phyloP scores from a whole-genome alignment of 2,888 invertebrate species.

The Drosophila neotestacea region DNA sequence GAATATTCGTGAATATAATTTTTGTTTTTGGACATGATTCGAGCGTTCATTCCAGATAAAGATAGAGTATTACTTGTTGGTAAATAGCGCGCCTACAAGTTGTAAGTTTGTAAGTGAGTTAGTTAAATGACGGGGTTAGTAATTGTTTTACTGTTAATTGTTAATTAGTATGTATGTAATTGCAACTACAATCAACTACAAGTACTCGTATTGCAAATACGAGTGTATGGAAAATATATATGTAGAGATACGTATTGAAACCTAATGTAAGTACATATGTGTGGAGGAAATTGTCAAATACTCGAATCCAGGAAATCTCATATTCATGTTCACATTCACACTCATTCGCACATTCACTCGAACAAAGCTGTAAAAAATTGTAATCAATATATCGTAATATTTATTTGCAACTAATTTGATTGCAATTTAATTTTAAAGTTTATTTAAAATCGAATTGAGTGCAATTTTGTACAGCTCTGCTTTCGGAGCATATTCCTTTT shows the following conservation, averaged over 20 bases:
- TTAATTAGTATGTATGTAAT: conserved; percentile 31
- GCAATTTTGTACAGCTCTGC: too few relatives aligned
- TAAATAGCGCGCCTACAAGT: conserved; percentile 12
- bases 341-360: not conserved
- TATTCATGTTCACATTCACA: not conserved
- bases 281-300: conserved; percentile 14
- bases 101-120: conserved; percentile 33
- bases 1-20: conserved; percentile 7
- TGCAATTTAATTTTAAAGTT: too few relatives aligned
- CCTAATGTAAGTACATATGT: conserved; percentile 10
- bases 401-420: too few relatives aligned
- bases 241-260: conserved; percentile 7
- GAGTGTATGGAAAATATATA: conserved; percentile 20
- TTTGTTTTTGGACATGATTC: conserved; percentile 2
- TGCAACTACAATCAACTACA: conserved; percentile 56
- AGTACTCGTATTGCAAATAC: conserved; percentile 27
- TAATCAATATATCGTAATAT: too few relatives aligned
- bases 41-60: conserved; percentile 4
- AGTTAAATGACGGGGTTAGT: conserved; percentile 52
- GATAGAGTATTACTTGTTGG: conserved; percentile 3
- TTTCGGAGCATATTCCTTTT: conserved; percentile 16
- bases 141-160: conserved; percentile 37
- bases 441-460: too few relatives aligned
- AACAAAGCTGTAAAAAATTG: not conserved
- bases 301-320: conserved; percentile 15